A percentile compares a stretch with the other conserved stretches of the same genome.
These are phyloP conservation scores for Acleris sparsana DNA, from an alignment of 2,888 invertebrate genomes.

Conservation along the genomic window DNA sequence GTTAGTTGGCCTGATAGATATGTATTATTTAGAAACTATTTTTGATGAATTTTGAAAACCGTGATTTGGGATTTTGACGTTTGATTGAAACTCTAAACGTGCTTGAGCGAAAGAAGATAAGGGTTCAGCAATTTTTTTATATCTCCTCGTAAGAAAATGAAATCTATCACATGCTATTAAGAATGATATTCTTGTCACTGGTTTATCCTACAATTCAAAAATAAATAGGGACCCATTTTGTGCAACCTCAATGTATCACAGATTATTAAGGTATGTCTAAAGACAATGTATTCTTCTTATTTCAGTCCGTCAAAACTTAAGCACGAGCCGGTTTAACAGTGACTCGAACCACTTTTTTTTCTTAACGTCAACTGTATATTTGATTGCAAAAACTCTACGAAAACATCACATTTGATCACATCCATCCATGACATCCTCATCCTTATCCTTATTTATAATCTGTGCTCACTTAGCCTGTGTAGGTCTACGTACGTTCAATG, in stretches of 20 bases:
- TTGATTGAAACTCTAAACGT: constrained; percentile 8
- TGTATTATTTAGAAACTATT: constrained; percentile 7
- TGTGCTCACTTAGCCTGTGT: too few relatives aligned
- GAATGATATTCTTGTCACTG: background rate
- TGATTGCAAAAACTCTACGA: too few relatives aligned
- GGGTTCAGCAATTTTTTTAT: background rate
- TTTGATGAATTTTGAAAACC: constrained; percentile 25
- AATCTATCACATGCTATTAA: background rate
- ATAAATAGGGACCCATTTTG: background rate
- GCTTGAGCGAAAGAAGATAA: background rate
- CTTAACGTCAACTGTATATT: too few relatives aligned
- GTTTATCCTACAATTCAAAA: background rate
- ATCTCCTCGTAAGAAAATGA: background rate
- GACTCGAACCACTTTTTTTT: constrained; percentile 4
- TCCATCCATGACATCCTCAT: too few relatives aligned
- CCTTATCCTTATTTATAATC: too few relatives aligned
- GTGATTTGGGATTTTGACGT: constrained; percentile 28
- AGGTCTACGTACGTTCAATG: too few relatives aligned
- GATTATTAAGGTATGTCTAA: too few relatives aligned
- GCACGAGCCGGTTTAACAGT: background rate
- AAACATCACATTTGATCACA: too few relatives aligned
- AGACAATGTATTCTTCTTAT: background rate
- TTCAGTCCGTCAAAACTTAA: background rate
- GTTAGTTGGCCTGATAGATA: background rate
- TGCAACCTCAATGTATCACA: background rate